Evolutionary conservation across 2,113 vertebrate genomes (phyloP).

Genomic region (Melospiza melodia): DNA sequence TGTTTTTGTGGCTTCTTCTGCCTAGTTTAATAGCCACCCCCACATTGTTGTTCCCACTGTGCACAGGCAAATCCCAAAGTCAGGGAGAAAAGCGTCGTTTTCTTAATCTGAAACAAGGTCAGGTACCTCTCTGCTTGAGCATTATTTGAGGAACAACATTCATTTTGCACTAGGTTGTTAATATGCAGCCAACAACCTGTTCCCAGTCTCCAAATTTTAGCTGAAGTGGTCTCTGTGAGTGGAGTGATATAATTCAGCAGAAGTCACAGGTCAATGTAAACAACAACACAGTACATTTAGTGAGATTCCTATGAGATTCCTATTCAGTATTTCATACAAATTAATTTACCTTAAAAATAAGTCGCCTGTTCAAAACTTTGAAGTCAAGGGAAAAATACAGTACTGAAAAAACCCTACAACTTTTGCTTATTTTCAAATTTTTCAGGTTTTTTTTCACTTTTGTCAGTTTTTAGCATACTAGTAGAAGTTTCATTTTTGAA

Average conservation of each 20-base stretch:
- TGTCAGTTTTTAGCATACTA: background rate
- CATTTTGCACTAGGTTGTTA: background rate
- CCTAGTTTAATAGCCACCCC: background rate
- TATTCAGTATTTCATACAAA: background rate
- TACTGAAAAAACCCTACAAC: accelerated
- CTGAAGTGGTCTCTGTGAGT: background rate
- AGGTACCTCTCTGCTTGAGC: background rate
- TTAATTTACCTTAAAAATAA: background rate
- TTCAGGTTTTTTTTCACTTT: background rate
- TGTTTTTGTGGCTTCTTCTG: background rate
- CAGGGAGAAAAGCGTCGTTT: background rate
- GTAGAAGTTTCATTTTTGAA: background rate
- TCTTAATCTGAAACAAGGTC: background rate
- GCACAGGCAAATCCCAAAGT: background rate
- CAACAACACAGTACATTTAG: background rate
- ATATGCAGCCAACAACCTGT: background rate
- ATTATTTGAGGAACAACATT: background rate
- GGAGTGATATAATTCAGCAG: background rate
- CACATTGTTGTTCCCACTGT: background rate
- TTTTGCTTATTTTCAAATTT: background rate
- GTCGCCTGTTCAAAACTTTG: background rate
- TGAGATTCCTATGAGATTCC: background rate
- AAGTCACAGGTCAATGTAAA: background rate
- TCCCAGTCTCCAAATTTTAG: background rate
- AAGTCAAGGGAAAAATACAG: background rate